Evolutionary conservation across 2,797 vertebrate species (phyloP).

Genomic region (Rallus crepitans): DNA sequence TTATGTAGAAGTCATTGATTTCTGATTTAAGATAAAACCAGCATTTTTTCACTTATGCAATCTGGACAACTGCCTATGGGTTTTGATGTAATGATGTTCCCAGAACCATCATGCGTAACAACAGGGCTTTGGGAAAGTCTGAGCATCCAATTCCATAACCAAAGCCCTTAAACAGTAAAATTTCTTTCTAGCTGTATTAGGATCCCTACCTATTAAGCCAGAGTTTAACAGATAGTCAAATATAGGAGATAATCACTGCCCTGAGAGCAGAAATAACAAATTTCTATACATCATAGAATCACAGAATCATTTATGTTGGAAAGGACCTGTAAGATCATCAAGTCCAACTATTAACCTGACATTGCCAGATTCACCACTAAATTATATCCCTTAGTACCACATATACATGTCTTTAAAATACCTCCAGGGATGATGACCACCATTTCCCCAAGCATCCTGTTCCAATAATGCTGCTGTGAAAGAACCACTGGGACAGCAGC

Average conservation of each 20-base stretch:
- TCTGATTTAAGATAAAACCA: not conserved
- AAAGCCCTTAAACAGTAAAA: not conserved
- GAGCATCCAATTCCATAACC: not conserved
- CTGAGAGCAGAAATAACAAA: not conserved
- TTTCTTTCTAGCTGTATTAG: not conserved
- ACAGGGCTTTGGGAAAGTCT: not conserved
- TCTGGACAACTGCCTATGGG: not conserved
- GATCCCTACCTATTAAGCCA: not conserved
- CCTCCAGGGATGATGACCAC: too few species aligned
- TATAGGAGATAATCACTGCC: not conserved
- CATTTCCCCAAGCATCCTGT: not conserved
- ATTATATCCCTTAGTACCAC: too few species aligned
- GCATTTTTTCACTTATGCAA: rapidly evolving
- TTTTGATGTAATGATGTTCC: not conserved
- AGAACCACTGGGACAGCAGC: not conserved
- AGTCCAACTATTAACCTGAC: not conserved
- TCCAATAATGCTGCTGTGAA: not conserved
- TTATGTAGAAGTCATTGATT: not conserved
- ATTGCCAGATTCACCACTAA: not conserved
- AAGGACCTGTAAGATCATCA: not conserved
- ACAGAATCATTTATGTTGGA: too few species aligned
- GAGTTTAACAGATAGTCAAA: not conserved
- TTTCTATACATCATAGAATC: not conserved
- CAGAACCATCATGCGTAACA: not conserved
- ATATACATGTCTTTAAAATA: not conserved